Base-by-base conservation (phyloP, 1,140 invertebrate genomes). In the Drosophila pseudoananassae region DNA sequence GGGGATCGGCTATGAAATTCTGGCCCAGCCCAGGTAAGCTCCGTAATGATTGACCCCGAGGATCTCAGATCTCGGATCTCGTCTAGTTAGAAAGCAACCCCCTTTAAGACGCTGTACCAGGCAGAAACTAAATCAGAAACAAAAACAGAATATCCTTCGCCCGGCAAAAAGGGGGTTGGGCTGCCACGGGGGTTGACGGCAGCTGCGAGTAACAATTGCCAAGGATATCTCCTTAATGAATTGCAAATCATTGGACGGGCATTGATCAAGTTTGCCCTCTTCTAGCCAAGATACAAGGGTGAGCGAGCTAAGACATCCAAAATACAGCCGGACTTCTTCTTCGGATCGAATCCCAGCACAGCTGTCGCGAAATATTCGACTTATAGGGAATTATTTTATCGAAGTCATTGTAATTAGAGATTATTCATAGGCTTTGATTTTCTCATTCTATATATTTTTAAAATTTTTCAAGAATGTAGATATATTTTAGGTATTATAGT, bases 151-250 rank as follows among this genome's bases (percentile, higher is more conserved):
- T 23, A 29, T 29, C 9, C 31, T 33, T 68, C 29, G 49, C 38
- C 61, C 25, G 54, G 23, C 40, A 36, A 69, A 36, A 36, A 36
- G 64, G 64, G 66, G 66, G 50, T 69, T 69, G 66, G 43, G 25
- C 10, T 69, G 65, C 14, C 51, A 29, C 51, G 64, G 66, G 65
- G 66, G 64, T 69, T 70, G 66, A 20, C 51, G 64, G 31, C 66
- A 70, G 66, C 66, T 70, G 66, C 63, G 49, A 4, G 40, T 40
- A 54, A 70, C 66, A 70, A 70, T 70, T 69, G 50, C 63, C 65
- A 69, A 69, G 66, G 33, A 70, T 31, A 69, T 70, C 51, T 68
- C 31, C 65, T 70, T 70, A 70, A 70, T 70, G 66, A 70, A 70
- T 70, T 70, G 66, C 66, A 70, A 70, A 70, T 70, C 66, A 70